These are phyloP conservation scores for Galeruca laticollis DNA, from an alignment of 2,888 invertebrate genomes.

Conservation along the genomic window DNA sequence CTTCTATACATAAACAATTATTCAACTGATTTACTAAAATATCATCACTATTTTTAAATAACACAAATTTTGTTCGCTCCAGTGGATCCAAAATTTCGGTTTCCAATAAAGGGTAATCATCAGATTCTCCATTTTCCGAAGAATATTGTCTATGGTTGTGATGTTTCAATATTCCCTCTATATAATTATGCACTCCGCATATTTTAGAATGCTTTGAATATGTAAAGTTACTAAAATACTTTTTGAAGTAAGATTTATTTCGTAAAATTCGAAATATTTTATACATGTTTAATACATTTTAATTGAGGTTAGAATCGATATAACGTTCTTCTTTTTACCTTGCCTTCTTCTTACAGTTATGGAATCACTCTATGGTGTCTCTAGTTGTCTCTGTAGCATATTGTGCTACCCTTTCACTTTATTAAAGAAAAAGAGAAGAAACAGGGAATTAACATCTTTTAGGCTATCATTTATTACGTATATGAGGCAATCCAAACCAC, in stretches of 20 bases:
- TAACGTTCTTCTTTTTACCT: neutral
- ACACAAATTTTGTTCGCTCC: conserved; percentile 32
- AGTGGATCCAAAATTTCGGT: conserved; percentile 24
- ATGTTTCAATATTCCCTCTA: conserved; percentile 20
- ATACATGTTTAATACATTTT: conserved; percentile 15
- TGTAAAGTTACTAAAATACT: conserved; percentile 18
- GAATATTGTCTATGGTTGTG: conserved; percentile 23
- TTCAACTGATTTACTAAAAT: conserved; percentile 57
- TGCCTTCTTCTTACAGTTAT: neutral
- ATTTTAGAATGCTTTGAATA: conserved; percentile 6
- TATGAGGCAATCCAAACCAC: too few relatives aligned
- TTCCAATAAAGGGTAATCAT: conserved; percentile 34
- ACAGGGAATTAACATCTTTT: too few relatives aligned
- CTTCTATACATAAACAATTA: conserved; percentile 61
- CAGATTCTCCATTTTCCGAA: conserved; percentile 36
- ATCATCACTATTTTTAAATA: conserved; percentile 56
- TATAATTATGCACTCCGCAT: neutral
- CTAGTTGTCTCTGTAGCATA: neutral
- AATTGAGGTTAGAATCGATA: conserved; percentile 11
- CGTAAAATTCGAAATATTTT: conserved; percentile 15
- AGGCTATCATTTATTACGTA: too few relatives aligned
- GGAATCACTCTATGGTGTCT: neutral
- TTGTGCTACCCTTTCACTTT: neutral
- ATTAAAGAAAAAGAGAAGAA: neutral
- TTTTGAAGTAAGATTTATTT: conserved; percentile 21